These are phyloP conservation scores for Atta texana DNA, from an alignment of 1,140 invertebrate genomes.

Conservation along the genomic window DNA sequence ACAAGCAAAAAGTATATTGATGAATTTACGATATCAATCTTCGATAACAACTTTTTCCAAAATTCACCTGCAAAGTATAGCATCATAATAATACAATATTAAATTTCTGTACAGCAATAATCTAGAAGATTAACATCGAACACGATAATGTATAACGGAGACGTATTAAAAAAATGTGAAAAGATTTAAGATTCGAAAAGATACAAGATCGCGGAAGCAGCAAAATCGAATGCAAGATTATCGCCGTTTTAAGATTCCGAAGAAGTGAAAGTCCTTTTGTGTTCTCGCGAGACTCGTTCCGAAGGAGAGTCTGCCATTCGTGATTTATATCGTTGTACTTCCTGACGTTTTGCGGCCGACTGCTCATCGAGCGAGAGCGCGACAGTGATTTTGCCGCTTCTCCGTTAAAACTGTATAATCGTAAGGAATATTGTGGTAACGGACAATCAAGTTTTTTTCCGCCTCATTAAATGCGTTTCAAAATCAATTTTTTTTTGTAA, in stretches of 20 bases:
- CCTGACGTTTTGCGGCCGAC: slow-evolving; percentile 55
- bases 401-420: slow-evolving; percentile 38
- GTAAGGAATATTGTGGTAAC: slow-evolving; percentile 37
- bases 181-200: slow-evolving; percentile 1
- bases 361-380: slow-evolving; percentile 40
- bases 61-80: background rate
- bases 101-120: background rate
- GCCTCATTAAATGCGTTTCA: background rate
- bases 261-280: slow-evolving; percentile 63
- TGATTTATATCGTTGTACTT: slow-evolving; percentile 58
- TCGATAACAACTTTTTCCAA: background rate
- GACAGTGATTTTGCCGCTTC: slow-evolving; percentile 46
- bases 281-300: slow-evolving; percentile 59
- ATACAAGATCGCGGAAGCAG: slow-evolving; percentile 27
- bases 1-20: background rate
- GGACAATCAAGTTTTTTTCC: background rate
- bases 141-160: background rate
- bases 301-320: slow-evolving; percentile 57
- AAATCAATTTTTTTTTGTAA: background rate
- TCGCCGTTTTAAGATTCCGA: slow-evolving; percentile 45
- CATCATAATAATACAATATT: background rate
- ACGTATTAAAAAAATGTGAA: background rate
- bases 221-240: slow-evolving; percentile 31
- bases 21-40: background rate
- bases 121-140: background rate